These are phyloP conservation scores for Temnothorax longispinosus DNA, from an alignment of 1,140 invertebrate genomes.

Conservation along the genomic window DNA sequence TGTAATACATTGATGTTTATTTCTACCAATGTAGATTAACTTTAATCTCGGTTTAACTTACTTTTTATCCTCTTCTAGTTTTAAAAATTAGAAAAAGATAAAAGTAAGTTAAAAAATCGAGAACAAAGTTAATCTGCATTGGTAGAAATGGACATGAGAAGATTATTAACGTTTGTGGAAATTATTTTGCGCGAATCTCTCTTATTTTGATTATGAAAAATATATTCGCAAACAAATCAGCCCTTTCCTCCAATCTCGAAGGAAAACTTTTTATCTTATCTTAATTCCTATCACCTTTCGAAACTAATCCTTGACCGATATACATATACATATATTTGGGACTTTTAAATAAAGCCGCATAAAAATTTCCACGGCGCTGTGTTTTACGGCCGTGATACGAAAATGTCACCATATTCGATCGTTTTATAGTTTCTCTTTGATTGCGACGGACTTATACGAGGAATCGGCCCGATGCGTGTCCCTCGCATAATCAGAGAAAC, in stretches of 20 bases:
- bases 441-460: not conserved
- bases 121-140: no score
- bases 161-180: not conserved
- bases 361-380: not conserved
- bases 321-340: not conserved
- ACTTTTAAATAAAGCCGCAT: not conserved
- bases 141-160: no score
- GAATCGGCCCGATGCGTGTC: not conserved
- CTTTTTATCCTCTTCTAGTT: no score
- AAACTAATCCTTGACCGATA: constrained; percentile 29
- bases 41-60: no score
- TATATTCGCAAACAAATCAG: not conserved
- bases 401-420: not conserved
- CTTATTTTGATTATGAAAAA: not conserved
- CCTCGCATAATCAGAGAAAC: constrained; percentile 55
- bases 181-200: not conserved
- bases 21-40: no score
- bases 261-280: not conserved
- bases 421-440: constrained; percentile 20
- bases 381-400: not conserved
- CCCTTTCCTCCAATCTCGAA: not conserved
- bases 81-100: no score
- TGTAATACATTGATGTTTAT: no score
- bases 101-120: no score
- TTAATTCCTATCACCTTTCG: not conserved